Evolutionary conservation across 2,113 vertebrate genomes (phyloP).

Genomic region (Aptenodytes forsteri): DNA sequence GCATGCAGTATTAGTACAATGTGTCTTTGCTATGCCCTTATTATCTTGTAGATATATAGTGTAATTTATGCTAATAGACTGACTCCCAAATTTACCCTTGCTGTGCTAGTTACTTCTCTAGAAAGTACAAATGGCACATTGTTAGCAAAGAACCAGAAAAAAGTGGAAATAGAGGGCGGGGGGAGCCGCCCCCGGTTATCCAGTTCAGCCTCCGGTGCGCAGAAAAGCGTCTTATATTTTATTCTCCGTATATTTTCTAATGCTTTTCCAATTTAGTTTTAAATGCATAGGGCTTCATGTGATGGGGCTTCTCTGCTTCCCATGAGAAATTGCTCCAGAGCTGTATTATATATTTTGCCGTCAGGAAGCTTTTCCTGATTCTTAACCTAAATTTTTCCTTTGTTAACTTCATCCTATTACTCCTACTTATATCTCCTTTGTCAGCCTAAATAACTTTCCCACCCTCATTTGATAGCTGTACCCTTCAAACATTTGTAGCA

Average conservation of each 20-base stretch:
- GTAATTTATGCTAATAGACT: constrained; percentile 67
- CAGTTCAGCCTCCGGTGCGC: background rate
- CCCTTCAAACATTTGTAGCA: constrained; percentile 23
- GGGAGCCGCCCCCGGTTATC: background rate
- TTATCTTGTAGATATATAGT: constrained; percentile 58
- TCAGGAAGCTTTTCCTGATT: constrained; percentile 49
- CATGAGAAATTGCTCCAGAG: constrained; percentile 12
- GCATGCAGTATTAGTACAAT: constrained; percentile 14
- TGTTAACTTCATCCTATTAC: constrained; percentile 49
- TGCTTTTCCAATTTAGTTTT: constrained; percentile 35
- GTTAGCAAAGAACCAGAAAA: constrained; percentile 17
- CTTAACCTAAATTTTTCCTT: constrained; percentile 43
- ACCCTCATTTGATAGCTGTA: constrained; percentile 11
- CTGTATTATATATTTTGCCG: constrained; percentile 36
- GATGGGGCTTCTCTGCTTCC: constrained; percentile 1
- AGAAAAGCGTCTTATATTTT: background rate
- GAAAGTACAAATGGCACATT: constrained; percentile 19
- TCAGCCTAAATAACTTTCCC: constrained; percentile 17
- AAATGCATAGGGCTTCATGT: background rate
- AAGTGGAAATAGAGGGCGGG: background rate
- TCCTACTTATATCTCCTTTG: constrained; percentile 21
- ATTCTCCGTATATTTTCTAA: constrained; percentile 32
- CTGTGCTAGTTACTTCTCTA: constrained; percentile 53
- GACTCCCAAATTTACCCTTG: constrained; percentile 63
- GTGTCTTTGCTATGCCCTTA: constrained; percentile 66